These are phyloP conservation scores for Timema podura DNA, from an alignment of 2,888 invertebrate species.

Conservation along the genomic window DNA sequence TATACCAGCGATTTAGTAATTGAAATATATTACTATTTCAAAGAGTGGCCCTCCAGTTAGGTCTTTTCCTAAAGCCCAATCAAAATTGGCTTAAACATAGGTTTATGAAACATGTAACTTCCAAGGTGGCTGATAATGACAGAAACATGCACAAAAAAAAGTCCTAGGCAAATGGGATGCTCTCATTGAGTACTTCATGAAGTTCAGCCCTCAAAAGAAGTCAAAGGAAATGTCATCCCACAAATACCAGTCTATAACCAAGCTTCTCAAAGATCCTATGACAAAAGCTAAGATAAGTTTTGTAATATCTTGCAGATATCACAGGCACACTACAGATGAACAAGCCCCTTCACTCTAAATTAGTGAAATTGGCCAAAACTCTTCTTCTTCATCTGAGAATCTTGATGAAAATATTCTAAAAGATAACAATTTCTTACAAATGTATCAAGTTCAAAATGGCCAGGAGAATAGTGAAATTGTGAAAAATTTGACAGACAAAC, in stretches of 20 bases:
- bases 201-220: no score
- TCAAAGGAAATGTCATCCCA: no score
- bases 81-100: no score
- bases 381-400: neutral
- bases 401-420: neutral
- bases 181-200: no score
- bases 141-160: no score
- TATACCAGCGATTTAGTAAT: no score
- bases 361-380: neutral
- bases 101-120: slow-evolving; percentile 5
- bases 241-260: neutral
- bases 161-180: no score
- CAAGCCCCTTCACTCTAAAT: neutral
- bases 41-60: neutral
- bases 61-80: neutral
- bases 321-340: neutral
- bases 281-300: neutral
- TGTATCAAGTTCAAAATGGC: neutral
- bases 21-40: no score
- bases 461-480: neutral
- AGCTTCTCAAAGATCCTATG: neutral
- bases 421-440: neutral
- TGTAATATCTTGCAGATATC: slow-evolving; percentile 6
- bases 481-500: neutral
- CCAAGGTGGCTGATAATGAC: neutral